Base-by-base conservation (phyloP, 37 sponge, comb jelly and placozoan genomes). In the Cladorhizidae sp. region DNA sequence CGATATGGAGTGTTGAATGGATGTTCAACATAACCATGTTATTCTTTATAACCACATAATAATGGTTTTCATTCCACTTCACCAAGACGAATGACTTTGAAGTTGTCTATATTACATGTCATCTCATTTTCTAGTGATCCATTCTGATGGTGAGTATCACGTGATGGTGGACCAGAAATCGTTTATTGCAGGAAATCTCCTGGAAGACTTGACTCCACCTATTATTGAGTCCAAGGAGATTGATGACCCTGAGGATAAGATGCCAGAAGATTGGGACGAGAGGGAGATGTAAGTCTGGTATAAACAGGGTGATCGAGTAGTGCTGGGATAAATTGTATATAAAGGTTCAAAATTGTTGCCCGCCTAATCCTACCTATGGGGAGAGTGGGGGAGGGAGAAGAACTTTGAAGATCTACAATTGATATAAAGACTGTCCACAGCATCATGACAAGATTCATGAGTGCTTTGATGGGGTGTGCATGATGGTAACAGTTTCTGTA, bases 211-310 rank as follows among this genome's bases (percentile, higher is more conserved):
- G 49, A 88, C 88, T 37, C 99, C 99, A 2, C 67, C 97, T 42
- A 82, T 98, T 29, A 87, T 88, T 61, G 97, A 97, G 7, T 86
- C 88, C 23, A 73, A 89, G 57, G 95, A 98, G 85, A 94, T 98
- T n/a, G 97, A 94, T 64, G 99, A 98, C 67, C 95, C 99, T 40
- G 73, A 86, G 32, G 99, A 98, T 69, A 78, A 87, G 81, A 96
- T 84, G 79, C 99, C 99, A 9, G 77, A 73, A 9, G 95, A 98
- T 42, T 98, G 99, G 99, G 99, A 98, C 64, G 99, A 98, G 50
- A 92, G 92, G 64, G 95, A 96, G 74, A 89, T 94, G 95, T 94
- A 59, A 65, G 87, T 22, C 5, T 37, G 33, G 49, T 45, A 45
- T 45, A 5, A 45, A 9, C 9, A 45, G 49, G 49, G 49, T 45